phyloP scores from a whole-genome alignment of 2,888 invertebrate genomes.

The Pemphredon lugubris region DNA sequence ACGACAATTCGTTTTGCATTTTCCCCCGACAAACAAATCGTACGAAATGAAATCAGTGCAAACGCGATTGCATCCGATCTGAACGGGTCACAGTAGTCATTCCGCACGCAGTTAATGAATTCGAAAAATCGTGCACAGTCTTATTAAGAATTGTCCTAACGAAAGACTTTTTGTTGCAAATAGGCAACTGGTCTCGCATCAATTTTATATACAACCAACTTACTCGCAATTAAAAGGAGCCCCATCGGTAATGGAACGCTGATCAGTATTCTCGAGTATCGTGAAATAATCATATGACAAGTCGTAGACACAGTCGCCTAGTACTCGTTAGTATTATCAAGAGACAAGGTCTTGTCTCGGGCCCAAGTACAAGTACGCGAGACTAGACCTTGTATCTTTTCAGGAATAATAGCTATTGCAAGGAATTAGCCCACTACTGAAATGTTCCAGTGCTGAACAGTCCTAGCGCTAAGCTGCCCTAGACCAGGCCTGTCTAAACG shows the following conservation, averaged over 20 bases:
- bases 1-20: neutral
- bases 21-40: neutral
- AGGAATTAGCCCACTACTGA: too few species aligned
- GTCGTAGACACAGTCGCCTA: too few species aligned
- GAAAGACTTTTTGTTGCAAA: constrained; percentile 21
- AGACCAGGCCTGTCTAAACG: too few species aligned
- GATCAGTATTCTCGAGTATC: neutral
- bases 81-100: constrained; percentile 1
- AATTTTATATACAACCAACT: constrained; percentile 41
- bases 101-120: constrained; percentile 15
- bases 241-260: constrained; percentile 6
- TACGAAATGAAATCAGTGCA: constrained; percentile 4
- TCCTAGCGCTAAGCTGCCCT: too few species aligned
- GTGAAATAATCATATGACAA: neutral
- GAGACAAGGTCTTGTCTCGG: too few species aligned
- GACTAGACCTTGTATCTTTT: too few species aligned
- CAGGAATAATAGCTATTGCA: too few species aligned
- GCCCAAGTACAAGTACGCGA: too few species aligned
- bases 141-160: constrained; percentile 28
- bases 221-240: constrained; percentile 21
- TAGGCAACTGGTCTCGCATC: constrained; percentile 19
- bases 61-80: neutral
- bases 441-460: too few species aligned
- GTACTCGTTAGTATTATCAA: too few species aligned
- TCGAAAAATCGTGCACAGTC: constrained; percentile 30